These are phyloP conservation scores for Syrrhaptes paradoxus DNA, from an alignment of 2,113 vertebrate species.

Conservation along the genomic window DNA sequence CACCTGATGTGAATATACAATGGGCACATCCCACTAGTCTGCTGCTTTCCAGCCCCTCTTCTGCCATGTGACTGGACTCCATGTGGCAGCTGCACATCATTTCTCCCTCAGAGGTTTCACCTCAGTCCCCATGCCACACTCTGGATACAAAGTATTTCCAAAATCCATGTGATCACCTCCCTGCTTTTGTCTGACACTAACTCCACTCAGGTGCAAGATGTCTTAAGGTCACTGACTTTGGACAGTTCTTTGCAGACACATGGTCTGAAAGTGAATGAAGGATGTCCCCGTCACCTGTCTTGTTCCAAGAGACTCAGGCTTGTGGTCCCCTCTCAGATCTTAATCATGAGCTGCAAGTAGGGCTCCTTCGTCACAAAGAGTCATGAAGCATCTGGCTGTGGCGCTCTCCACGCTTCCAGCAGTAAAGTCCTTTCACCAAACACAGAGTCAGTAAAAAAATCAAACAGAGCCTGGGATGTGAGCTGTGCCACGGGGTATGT, in stretches of 20 bases:
- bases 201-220: neutral
- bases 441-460: neutral
- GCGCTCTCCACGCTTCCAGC: neutral
- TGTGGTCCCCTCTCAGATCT: neutral
- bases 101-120: neutral
- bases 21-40: neutral
- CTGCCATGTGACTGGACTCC: neutral
- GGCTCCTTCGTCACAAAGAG: neutral
- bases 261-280: neutral
- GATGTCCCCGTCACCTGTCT: neutral
- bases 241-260: neutral
- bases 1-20: neutral
- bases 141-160: neutral
- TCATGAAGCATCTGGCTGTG: neutral
- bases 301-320: neutral
- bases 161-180: neutral
- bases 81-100: neutral
- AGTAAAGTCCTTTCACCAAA: neutral
- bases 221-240: neutral
- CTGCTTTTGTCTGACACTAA: neutral
- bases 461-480: neutral
- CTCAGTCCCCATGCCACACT: neutral
- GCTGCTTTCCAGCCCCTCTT: neutral
- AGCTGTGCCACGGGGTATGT: neutral
- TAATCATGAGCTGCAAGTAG: neutral